Conservation (phyloP, 2,888 invertebrate genomes). For the Gryllus longicercus region DNA sequence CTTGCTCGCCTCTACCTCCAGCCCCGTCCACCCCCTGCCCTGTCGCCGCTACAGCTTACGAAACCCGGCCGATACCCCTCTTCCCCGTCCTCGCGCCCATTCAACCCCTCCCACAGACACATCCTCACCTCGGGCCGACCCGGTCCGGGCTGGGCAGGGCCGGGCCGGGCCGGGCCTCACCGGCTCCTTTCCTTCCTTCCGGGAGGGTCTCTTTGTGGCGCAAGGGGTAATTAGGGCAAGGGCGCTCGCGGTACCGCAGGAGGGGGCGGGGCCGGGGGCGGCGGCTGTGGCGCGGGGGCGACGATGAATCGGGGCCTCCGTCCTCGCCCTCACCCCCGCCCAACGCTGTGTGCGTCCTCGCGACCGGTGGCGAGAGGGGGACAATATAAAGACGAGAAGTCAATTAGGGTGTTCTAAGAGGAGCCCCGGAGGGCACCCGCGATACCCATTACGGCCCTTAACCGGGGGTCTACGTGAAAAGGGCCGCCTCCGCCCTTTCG, state of each 20-base stretch:
- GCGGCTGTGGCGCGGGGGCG: background rate
- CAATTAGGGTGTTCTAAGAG: background rate
- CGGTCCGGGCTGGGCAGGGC: too few relatives aligned
- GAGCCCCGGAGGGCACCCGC: background rate
- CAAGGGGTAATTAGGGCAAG: slow-evolving; percentile 17
- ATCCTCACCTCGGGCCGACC: too few relatives aligned
- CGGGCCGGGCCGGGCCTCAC: background rate
- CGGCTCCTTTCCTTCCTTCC: background rate
- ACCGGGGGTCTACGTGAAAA: background rate
- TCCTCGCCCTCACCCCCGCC: background rate
- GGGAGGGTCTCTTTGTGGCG: background rate
- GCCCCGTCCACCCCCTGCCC: too few relatives aligned
- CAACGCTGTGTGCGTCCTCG: background rate
- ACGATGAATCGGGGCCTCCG: background rate
- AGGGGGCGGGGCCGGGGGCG: background rate
- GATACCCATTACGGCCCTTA: background rate
- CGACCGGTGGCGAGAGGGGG: background rate
- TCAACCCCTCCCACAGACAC: too few relatives aligned
- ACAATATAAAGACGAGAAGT: slow-evolving; percentile 17
- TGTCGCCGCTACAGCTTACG: too few relatives aligned
- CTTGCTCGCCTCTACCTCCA: too few relatives aligned
- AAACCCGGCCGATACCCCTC: too few relatives aligned
- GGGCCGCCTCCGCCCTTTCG: too few relatives aligned
- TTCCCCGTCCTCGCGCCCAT: too few relatives aligned
- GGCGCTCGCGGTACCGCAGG: background rate